These are phyloP conservation scores for Falco peregrinus DNA, from an alignment of 2,797 vertebrate genomes.

Conservation along the genomic window DNA sequence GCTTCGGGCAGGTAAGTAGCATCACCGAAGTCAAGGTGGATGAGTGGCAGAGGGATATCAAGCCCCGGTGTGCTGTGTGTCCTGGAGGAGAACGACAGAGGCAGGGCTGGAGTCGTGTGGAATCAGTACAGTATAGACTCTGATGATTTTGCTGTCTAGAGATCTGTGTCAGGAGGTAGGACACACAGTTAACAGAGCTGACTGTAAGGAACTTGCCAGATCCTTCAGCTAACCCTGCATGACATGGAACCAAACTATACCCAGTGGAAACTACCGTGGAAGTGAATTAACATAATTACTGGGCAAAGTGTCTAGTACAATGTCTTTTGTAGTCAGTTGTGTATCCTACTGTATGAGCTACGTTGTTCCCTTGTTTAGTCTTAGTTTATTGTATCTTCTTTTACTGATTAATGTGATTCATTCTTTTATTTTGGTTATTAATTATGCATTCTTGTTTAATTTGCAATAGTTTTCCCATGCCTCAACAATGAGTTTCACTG, in stretches of 20 bases:
- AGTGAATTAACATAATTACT: neutral
- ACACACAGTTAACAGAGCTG: neutral
- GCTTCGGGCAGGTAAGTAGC: neutral
- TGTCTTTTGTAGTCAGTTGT: neutral
- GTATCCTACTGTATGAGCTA: neutral
- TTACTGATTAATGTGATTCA: constrained; percentile 19
- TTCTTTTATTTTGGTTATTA: constrained; percentile 42
- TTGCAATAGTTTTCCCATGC: neutral
- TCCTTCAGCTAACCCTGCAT: neutral
- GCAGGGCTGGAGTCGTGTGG: neutral
- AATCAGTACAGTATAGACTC: neutral
- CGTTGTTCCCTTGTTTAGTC: neutral
- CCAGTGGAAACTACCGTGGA: neutral
- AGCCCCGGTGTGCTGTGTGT: neutral
- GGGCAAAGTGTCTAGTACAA: neutral
- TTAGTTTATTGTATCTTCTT: neutral
- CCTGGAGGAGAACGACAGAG: neutral
- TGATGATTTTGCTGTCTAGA: neutral
- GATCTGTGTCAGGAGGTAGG: neutral
- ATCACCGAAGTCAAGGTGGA: neutral
- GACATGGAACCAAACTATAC: neutral
- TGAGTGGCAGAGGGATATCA: rapidly evolving
- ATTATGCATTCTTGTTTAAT: constrained; percentile 46
- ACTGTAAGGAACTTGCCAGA: neutral
- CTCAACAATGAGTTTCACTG: neutral